phyloP scores from a whole-genome alignment of 1,140 invertebrate genomes.

The Phortica variegata region DNA sequence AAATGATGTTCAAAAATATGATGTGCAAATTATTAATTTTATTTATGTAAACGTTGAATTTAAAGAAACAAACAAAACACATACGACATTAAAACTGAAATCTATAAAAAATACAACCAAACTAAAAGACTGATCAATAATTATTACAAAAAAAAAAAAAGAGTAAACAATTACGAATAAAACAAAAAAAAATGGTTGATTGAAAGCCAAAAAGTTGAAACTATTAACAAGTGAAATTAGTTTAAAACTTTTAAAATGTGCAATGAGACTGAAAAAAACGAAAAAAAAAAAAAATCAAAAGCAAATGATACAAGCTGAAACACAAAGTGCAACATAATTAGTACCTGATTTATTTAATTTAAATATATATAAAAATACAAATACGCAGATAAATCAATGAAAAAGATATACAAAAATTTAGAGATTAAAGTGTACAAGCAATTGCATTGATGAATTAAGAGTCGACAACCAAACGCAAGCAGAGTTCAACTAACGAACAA shows the following conservation, averaged over 20 bases:
- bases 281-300: too few relatives aligned
- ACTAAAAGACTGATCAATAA: conserved; percentile 31
- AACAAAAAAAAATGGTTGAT: too few relatives aligned
- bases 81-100: conserved; percentile 1
- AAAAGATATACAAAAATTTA: too few relatives aligned
- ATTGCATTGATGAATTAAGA: too few relatives aligned
- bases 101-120: conserved; percentile 7
- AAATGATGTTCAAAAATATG: conserved; percentile 53
- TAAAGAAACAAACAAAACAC: conserved; percentile 6
- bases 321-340: not conserved
- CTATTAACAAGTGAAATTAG: too few relatives aligned
- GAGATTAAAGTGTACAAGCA: too few relatives aligned
- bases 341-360: not conserved
- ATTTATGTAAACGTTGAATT: conserved; percentile 37
- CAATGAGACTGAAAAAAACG: too few relatives aligned
- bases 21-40: conserved; percentile 49
- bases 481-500: too few relatives aligned
- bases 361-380: not conserved
- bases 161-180: conserved; percentile 1
- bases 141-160: conserved; percentile 3
- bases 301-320: not conserved
- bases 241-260: too few relatives aligned
- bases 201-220: too few relatives aligned
- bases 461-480: too few relatives aligned
- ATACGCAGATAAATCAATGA: conserved; percentile 2